phyloP scores from a whole-genome alignment of 1,140 invertebrate genomes.

The Octopus bimaculoides region DNA sequence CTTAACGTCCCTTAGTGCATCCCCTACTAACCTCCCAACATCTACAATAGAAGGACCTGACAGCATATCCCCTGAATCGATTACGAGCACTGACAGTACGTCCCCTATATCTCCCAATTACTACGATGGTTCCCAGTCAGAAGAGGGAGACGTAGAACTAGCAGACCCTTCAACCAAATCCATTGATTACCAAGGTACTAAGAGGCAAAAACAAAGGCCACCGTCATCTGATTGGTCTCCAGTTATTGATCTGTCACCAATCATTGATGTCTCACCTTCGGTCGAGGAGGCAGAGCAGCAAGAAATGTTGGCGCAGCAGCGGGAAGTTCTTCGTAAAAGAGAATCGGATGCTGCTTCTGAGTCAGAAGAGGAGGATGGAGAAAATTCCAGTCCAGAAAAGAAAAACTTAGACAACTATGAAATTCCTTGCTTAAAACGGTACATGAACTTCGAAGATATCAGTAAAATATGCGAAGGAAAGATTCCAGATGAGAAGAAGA shows the following conservation, averaged over 20 bases:
- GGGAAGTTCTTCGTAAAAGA: conserved; percentile 39
- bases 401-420: conserved; percentile 5
- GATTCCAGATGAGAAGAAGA: conserved; percentile 1
- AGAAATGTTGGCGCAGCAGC: conserved; percentile 55
- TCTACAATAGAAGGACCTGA: conserved; percentile 3
- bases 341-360: conserved; percentile 36
- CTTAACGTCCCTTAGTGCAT: conserved; percentile 53
- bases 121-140: conserved; percentile 39
- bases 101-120: conserved; percentile 47
- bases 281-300: conserved; percentile 60
- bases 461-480: conserved; percentile 33
- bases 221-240: conserved; percentile 59
- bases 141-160: conserved; percentile 44
- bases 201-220: conserved; percentile 52
- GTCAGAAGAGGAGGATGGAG: conserved; percentile 24
- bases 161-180: conserved; percentile 51
- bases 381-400: conserved; percentile 24
- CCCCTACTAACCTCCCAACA: conserved; percentile 48
- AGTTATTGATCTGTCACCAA: conserved; percentile 60
- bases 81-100: conserved; percentile 34
- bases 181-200: conserved; percentile 53
- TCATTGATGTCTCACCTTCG: conserved; percentile 60
- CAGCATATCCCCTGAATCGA: conserved; percentile 40
- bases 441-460: conserved; percentile 49
- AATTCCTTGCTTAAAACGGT: conserved; percentile 31